Evolutionary conservation across 2,888 invertebrate species (phyloP), one percentile per base, ranked within the genome.

Genomic region (Arge pagana): DNA sequence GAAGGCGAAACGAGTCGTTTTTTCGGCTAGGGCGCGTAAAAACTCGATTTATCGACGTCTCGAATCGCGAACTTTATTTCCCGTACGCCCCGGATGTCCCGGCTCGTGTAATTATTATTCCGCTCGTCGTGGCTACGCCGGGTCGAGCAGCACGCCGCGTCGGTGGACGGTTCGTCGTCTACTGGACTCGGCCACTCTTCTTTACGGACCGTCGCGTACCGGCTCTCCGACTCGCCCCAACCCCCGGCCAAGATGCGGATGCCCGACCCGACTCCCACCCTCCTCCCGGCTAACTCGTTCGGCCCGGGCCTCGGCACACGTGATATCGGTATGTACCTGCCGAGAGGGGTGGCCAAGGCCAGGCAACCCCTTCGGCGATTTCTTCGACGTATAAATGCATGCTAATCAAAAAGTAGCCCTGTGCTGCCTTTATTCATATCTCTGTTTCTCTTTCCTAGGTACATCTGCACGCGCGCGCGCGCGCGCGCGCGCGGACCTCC

Each of bases 161-260:
- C 15, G 8, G 77, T 80, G 79, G 80, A 65, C 80, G 80, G 68
- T 76, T 73, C 45, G 79, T 74, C 60, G 78, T 76, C 56, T 78
- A 78, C 49, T 78, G 78, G 80, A 79, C n/a, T n/a, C n/a, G n/a
- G n/a, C n/a, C 63, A 62, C 60, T 65, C 43, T 54, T 56, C 41
- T 56, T 63, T 68, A 70, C 69, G 45, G 45, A 45, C 45, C n/a
- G 79, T 80, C 61, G 64, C 53, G 53, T 60, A 67, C 70, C 31
- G 21, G 48, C 56, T 55, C 50, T 31, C 37, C 52, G 53, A 24
- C 53, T 55, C 24, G 49, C 55, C 23, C 55, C 43, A 28, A 48
- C 53, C 57, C 55, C 56, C 53, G 55, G 55, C 41, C 18, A 53
- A 49, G 48, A 42, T 42, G 50, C 43, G 43, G 50, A 50, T 64